Base-by-base conservation (phyloP, 2,888 invertebrate species). In the Melipona bicolor region DNA sequence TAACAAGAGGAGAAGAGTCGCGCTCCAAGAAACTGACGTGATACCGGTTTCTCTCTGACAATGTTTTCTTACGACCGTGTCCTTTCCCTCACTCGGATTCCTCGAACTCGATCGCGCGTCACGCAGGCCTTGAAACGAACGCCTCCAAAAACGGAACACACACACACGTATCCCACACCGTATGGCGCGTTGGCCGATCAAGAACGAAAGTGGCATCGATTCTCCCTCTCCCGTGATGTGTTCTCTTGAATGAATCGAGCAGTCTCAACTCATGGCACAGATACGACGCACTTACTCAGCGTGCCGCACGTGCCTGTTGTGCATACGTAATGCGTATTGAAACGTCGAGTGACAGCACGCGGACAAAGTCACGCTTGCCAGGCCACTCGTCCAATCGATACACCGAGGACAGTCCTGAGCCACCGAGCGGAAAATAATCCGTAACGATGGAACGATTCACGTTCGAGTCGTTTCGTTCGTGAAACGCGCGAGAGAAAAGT, bases 311-410 rank as follows among this genome's bases (percentile, higher is more conserved):
- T 89, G 89, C 90, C 85, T 85, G 82, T 83, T 74, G 82, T 87
- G 89, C 90, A 90, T 90, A 90, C 88, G 87, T 89, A 89, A 89
- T 88, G 75, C 80, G 81, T 81, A 87, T 90, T 81, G 83, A 87
- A 82, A 85, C 81, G 79, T 65, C 70, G 83, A 79, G 78, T 84
- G 88, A 87, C 85, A 86, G 82, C 85, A 81, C 81, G 81, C 81
- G 81, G 81, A 19, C 67, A 78, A 36, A 84, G 77, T 77, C 80
- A 81, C 79, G 87, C 77, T 56, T 43, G 76, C 62, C 52, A 74
- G 32, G 32, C 54, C 69, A n/a, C 84, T 52, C 77, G 79, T 62
- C 84, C 49, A 73, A 85, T 84, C 79, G 85, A 84, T 84, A 79
- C 65, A 15, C 76, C 64, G 67, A 24, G 65, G 62, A 67, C 59